Base-by-base conservation (phyloP, 2,113 vertebrate species). In the Coreoperca whiteheadi region DNA sequence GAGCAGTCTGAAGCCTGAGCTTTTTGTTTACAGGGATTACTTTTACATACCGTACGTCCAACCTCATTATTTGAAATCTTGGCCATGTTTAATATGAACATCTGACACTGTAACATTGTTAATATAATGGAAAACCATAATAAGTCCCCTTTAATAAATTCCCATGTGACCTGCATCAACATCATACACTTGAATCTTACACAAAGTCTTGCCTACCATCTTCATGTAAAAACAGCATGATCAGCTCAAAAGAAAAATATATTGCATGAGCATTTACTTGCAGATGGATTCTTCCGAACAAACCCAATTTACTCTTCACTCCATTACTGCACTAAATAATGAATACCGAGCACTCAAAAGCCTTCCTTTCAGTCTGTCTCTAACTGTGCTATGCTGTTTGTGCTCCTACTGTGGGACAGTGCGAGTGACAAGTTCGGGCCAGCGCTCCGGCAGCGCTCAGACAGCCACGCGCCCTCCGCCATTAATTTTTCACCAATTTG, bases 401-500 rank as follows among this genome's bases (percentile, higher is more conserved):
- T 57, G 60, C 32, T 65, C 48, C 64, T 20, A 60, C 86, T 63
- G 74, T 4, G 77, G 77, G 78, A 63, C 56, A 10, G 77, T 71
- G 72, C 20, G 10, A 76, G 71, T 85, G 76, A 85, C 74, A 79
- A n/a, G 74, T 60, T 10, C 37, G 18, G 56, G 61, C 64, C 69
- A 28, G 32, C 4, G 39, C 67, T 77, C 74, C 16, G n/a, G 48
- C 83, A 50, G 60, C 4, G 30, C 74, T 73, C 57, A 21, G 43
- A 67, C 84, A 67, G 67, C 14, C 87, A 75, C 77, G 53, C 84
- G 80, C 57, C 70, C 72, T 34, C n/a, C 1, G 51, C 57, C 63
- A 87, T 89, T 21, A 75, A 89, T 88, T 76, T 90, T 86, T 90
- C 60, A 92, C 65, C 34, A 69, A 83, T 92, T 82, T 91, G 86